Base-by-base conservation (phyloP, 2,888 invertebrate species). In the Cantharis rufa region DNA sequence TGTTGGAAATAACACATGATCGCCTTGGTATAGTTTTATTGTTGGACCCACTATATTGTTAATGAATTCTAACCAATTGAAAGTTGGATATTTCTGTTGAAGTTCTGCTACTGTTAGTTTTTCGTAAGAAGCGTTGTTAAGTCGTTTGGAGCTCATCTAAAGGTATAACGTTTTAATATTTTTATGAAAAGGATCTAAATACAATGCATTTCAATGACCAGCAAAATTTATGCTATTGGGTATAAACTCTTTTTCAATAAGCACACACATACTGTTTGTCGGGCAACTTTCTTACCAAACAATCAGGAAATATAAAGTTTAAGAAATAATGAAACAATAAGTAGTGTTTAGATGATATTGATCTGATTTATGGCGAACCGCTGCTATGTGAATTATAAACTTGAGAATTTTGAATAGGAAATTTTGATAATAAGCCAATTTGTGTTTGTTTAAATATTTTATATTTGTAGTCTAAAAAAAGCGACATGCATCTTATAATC, bases 1-100 rank as follows among this genome's bases (percentile, higher is more conserved):
- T 7, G 78, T 78, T 15, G 81, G 79, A 66, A 84, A 82, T 13
- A 82, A 18, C 13, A 86, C 79, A 13, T 69, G 32, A 76, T 84
- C 82, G 10, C 82, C 77, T 63, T 81, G 80, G 4, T 70, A 81
- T 9, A 86, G 66, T 68, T 75, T 64, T 7, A 76, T 24, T 10
- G 83, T 62, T 11, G 78, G 81, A 3, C 76, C 74, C 15, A 84
- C 81, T 10, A 86, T 78, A 63, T 84, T 81, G 63, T 77, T 80
- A 11, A 86, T 72, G 68, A 85, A 85, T 15, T 82, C 76, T 27
- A 83, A 13, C 86, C 86, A 86, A 64, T 82, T 78, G 10, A 85
- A 78, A 68, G 80, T 77, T 10, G 80, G 75, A 10, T 80, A 82
- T 48, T 78, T 79, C 32, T 80, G 77, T 16, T 82, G 81, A 15